Base-by-base conservation (phyloP, 2,113 vertebrate genomes). In the Danionella cerebrum region DNA sequence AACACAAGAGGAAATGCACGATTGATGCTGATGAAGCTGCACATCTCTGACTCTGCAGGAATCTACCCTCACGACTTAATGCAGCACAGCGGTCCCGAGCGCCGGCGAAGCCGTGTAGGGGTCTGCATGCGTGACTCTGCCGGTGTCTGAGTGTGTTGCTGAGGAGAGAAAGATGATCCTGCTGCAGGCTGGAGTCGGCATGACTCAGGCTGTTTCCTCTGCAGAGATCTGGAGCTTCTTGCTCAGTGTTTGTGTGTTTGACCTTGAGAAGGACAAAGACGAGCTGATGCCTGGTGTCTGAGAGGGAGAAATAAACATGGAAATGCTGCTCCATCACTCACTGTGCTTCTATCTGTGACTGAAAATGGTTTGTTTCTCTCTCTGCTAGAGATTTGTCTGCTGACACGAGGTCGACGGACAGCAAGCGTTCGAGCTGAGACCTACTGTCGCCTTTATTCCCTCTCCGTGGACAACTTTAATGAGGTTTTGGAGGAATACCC, bases 401-500 rank as follows among this genome's bases (percentile, higher is more conserved):
- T 98, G 81, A 98, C 94, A 0, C 88, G 93, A 0, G 96, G 96
- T 50, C 88, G 96, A 24, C 90, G 96, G 44, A 98, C 96, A 0
- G 96, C 96, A 39, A 98, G 95, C 0, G 95, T 97, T 19, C 88
- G 93, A 0, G 94, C 96, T 0, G 95, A 98, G 64, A 97, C 96
- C 24, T 98, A 98, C 83, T 98, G 96, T 78, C 93, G 96, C 45
- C 91, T 98, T 55, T 98, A 96, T 78, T 97, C 94, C 0, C 86
- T 97, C 62, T 95, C 93, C 1, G 94, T 98, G 65, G 96, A 98
- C 84, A 82, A 98, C 83, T 98, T 98, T 87, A 98, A 98, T 1
- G 96, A 98, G 84, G 96, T 98, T 74, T 87, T 98, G 75, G 95
- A 98, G 82, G 96, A 98, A 76, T 96, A 98, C 75, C 96, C 96